phyloP scores from a whole-genome alignment of 1,140 invertebrate species.

The Drosophila mojavensis region DNA sequence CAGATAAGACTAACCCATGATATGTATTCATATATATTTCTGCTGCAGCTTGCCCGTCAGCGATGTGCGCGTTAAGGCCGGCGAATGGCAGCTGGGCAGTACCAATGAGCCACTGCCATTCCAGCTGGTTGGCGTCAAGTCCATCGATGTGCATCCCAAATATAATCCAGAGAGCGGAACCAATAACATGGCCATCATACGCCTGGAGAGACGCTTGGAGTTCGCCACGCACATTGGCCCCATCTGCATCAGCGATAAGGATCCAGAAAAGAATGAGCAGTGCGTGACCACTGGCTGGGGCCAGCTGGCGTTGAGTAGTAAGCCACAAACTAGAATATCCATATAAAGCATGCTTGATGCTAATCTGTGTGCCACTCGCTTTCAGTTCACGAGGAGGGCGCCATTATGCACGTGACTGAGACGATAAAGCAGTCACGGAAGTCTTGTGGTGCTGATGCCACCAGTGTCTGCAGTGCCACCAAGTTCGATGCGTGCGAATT shows the following conservation, averaged over 20 bases:
- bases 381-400: slow-evolving; percentile 87
- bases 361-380: background rate
- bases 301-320: slow-evolving; percentile 90
- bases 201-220: slow-evolving; percentile 86
- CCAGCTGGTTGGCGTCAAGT: slow-evolving; percentile 89
- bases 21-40: background rate
- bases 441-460: slow-evolving; percentile 66
- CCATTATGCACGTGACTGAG: slow-evolving; percentile 90
- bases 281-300: slow-evolving; percentile 93
- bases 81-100: slow-evolving; percentile 93
- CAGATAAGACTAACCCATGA: background rate
- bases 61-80: slow-evolving; percentile 91
- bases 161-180: slow-evolving; percentile 87
- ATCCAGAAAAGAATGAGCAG: slow-evolving; percentile 84
- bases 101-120: slow-evolving; percentile 91
- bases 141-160: slow-evolving; percentile 89
- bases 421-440: slow-evolving; percentile 85
- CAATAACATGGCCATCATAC: slow-evolving; percentile 90
- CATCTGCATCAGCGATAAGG: slow-evolving; percentile 88
- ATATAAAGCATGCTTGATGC: no score
- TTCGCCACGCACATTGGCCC: slow-evolving; percentile 90
- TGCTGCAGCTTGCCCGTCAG: slow-evolving; percentile 56
- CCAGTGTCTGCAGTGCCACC: slow-evolving; percentile 85
- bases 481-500: slow-evolving; percentile 87
- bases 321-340: slow-evolving; percentile 56